phyloP scores from a whole-genome alignment of 2,113 vertebrate genomes.

The Forbesichthys papilliferus region DNA sequence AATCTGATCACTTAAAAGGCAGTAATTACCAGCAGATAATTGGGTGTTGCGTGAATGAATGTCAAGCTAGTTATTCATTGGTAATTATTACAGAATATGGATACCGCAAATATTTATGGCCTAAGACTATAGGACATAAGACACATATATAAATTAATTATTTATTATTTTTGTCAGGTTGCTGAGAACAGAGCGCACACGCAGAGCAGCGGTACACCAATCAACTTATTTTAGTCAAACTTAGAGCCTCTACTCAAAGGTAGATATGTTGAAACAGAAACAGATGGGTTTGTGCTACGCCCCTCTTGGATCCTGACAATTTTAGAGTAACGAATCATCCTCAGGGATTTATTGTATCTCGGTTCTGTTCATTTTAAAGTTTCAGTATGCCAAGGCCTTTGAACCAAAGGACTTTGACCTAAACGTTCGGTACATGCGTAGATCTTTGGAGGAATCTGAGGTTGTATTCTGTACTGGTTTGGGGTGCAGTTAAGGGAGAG shows the following conservation, averaged over 20 bases:
- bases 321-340: background rate
- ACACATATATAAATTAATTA: background rate
- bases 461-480: background rate
- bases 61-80: conserved; percentile 27
- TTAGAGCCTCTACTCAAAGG: too few relatives aligned
- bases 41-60: conserved; percentile 16
- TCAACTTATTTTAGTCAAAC: too few relatives aligned
- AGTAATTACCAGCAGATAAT: conserved; percentile 48
- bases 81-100: conserved; percentile 42
- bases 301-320: too few relatives aligned
- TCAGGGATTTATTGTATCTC: background rate
- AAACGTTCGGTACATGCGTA: background rate
- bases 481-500: background rate
- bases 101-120: conserved; percentile 29
- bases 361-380: background rate
- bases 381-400: background rate
- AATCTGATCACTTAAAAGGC: conserved; percentile 46
- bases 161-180: conserved; percentile 21
- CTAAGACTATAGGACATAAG: conserved; percentile 12
- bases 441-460: background rate
- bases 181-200: too few relatives aligned
- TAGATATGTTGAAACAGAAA: too few relatives aligned
- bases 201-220: too few relatives aligned
- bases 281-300: too few relatives aligned
- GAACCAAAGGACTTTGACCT: conserved; percentile 7